Percentiles rank a stretch among this genome's conserved stretches.
These are phyloP conservation scores for Agapostemon virescens DNA, from an alignment of 2,888 invertebrate genomes.

Conservation along the genomic window DNA sequence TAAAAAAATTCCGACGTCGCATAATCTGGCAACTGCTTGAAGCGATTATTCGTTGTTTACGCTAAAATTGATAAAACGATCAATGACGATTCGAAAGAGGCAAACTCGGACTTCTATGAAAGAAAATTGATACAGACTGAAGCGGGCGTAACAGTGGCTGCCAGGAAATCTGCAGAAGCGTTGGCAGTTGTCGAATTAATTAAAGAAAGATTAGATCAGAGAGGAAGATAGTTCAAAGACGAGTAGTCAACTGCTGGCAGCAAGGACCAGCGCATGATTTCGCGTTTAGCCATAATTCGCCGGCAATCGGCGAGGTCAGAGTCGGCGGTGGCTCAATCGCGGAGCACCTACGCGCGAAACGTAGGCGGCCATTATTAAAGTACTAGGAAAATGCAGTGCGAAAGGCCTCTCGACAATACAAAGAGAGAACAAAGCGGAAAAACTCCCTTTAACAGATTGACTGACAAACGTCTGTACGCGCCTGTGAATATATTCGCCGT, in stretches of 20 bases:
- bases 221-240: not conserved
- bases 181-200: not conserved
- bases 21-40: too few species aligned
- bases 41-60: too few species aligned
- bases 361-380: conserved; percentile 35
- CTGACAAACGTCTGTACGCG: not conserved
- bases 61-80: too few species aligned
- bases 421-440: not conserved
- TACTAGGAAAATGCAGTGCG: conserved; percentile 1
- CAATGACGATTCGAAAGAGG: not conserved
- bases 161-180: not conserved
- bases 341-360: conserved; percentile 54
- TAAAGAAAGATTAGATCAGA: not conserved
- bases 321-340: conserved; percentile 36
- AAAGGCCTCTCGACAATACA: not conserved
- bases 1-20: too few species aligned
- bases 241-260: not conserved
- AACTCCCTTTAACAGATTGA: not conserved
- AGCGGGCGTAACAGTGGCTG: not conserved
- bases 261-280: conserved; percentile 41
- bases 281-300: conserved; percentile 53
- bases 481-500: not conserved
- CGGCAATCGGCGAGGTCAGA: conserved; percentile 46
- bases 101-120: not conserved
- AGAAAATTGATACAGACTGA: not conserved